Percentiles rank a stretch among this genome's conserved stretches.
Conservation (phyloP, 1,140 invertebrate genomes). For the Drosophila repletoides region DNA sequence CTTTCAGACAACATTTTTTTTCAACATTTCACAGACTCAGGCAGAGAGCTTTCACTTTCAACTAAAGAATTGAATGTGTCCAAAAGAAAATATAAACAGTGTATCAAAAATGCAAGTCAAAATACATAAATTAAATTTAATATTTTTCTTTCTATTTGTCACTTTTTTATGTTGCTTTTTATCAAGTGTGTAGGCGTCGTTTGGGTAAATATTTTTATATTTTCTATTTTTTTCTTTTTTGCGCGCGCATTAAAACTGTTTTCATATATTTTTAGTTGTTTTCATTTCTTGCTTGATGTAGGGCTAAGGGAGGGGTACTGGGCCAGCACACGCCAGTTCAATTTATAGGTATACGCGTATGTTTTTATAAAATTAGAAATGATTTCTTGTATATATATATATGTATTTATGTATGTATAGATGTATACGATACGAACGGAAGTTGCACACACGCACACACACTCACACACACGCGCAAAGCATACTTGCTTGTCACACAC, state of each 20-base stretch:
- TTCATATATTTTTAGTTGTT: conserved; percentile 27
- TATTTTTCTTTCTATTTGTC: too few species aligned
- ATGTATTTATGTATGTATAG: background rate
- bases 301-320: background rate
- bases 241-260: conserved; percentile 49
- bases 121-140: background rate
- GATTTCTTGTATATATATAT: conserved; percentile 33
- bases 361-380: conserved; percentile 76
- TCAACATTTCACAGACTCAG: conserved; percentile 45
- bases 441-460: conserved; percentile 23
- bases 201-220: conserved; percentile 18
- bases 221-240: conserved; percentile 51
- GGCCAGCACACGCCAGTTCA: conserved; percentile 7
- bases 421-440: conserved; percentile 41
- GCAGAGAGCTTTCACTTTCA: conserved; percentile 77
- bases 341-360: conserved; percentile 49
- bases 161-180: too few species aligned
- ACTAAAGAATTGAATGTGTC: conserved; percentile 62
- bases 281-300: background rate
- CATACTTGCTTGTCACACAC: conserved; percentile 37
- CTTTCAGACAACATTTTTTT: conserved; percentile 4
- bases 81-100: conserved; percentile 62
- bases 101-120: conserved; percentile 12
- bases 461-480: conserved; percentile 9
- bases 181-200: too few species aligned